Conservation (phyloP, 2,888 invertebrate species). For the Platycheirus albimanus region DNA sequence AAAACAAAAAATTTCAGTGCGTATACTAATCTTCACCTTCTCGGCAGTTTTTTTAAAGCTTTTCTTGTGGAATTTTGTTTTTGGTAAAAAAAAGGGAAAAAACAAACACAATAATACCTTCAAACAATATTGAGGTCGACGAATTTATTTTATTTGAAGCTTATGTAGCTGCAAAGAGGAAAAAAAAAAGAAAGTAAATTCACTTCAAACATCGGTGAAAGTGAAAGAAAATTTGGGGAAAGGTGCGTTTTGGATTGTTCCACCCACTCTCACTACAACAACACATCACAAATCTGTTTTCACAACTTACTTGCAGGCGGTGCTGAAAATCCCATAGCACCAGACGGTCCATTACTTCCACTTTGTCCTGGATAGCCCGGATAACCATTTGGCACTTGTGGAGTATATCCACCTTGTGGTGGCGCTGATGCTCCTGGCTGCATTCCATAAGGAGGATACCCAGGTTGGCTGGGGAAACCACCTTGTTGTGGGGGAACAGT, state of each 20-base stretch:
- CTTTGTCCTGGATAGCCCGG: conserved; percentile 66
- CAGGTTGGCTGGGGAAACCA: conserved; percentile 75
- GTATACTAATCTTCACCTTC: conserved; percentile 39
- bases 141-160: conserved; percentile 19
- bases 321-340: conserved; percentile 80
- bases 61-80: background rate
- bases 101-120: conserved; percentile 60
- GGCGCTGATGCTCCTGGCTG: conserved; percentile 75
- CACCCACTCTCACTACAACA: conserved; percentile 2
- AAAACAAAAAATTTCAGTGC: too few relatives aligned
- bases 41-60: conserved; percentile 51
- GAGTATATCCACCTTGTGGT: conserved; percentile 63
- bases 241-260: background rate
- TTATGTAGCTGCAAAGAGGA: conserved; percentile 61
- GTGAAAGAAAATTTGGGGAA: background rate
- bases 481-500: conserved; percentile 70
- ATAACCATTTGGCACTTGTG: conserved; percentile 53
- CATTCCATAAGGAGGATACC: conserved; percentile 71
- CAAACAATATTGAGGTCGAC: conserved; percentile 27
- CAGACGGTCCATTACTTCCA: conserved; percentile 65
- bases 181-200: conserved; percentile 39
- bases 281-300: background rate
- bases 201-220: conserved; percentile 10
- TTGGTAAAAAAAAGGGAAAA: background rate
- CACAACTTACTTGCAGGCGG: conserved; percentile 81